A percentile compares a stretch with the other conserved stretches of the same genome.
Conservation (phyloP, 2,113 vertebrate species). For the Daboia siamensis region DNA sequence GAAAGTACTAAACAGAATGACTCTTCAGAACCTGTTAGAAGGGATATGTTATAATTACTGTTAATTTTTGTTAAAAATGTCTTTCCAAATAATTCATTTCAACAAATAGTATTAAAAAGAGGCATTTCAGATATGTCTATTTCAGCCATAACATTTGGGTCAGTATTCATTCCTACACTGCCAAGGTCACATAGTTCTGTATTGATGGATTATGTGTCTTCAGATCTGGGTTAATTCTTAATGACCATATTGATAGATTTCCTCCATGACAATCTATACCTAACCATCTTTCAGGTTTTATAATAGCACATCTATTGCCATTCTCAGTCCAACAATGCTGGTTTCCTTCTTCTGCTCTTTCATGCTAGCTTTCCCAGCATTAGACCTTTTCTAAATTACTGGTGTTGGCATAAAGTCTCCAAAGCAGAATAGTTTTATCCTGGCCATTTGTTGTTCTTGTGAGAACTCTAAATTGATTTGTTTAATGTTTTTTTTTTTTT, state of each 20-base stretch:
- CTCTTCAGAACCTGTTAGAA: not conserved
- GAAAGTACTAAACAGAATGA: not conserved
- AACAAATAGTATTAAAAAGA: slow-evolving; percentile 31
- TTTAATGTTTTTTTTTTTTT: not conserved
- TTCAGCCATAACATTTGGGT: slow-evolving; percentile 40
- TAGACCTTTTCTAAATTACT: not conserved
- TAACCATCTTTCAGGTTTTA: not conserved
- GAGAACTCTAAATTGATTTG: not conserved
- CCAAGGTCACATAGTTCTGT: not conserved
- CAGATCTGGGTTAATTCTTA: not conserved
- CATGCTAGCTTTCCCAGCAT: not conserved
- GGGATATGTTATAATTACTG: not conserved
- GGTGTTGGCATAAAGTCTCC: not conserved
- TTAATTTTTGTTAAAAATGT: not conserved
- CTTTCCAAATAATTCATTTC: slow-evolving; percentile 1
- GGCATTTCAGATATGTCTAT: slow-evolving; percentile 47
- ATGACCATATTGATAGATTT: not conserved
- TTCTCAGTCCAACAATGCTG: not conserved
- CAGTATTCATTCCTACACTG: slow-evolving; percentile 9
- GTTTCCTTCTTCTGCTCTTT: not conserved
- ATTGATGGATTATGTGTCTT: not conserved
- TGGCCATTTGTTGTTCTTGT: not conserved
- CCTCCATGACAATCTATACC: not conserved
- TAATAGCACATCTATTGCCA: not conserved
- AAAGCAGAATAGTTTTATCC: not conserved